Percentiles rank a stretch among this genome's conserved stretches.
Conservation (phyloP, 2,113 vertebrate species). For the Chaenocephalus aceratus region DNA sequence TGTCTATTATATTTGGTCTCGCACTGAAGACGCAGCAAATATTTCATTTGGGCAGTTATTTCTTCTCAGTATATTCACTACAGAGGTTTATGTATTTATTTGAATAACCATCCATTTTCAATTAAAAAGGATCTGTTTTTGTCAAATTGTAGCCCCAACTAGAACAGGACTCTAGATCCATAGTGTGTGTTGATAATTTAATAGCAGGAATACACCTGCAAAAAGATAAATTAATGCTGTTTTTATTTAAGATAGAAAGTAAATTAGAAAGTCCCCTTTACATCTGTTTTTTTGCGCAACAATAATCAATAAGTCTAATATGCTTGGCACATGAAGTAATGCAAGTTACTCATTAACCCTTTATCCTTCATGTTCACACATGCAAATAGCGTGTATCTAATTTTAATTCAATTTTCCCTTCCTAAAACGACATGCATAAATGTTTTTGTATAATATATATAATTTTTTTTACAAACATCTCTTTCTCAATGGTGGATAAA, state of each 20-base stretch:
- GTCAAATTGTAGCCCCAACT: background rate
- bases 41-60: background rate
- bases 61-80: background rate
- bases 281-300: too few species aligned
- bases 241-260: background rate
- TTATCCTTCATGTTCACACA: background rate
- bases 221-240: background rate
- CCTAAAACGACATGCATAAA: background rate
- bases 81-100: background rate
- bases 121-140: too few species aligned
- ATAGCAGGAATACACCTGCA: background rate
- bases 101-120: too few species aligned
- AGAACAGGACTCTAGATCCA: background rate
- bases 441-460: too few species aligned
- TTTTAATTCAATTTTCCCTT: background rate
- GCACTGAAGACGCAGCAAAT: background rate
- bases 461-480: too few species aligned
- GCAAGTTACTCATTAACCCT: background rate
- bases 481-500: too few species aligned
- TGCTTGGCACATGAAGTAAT: background rate
- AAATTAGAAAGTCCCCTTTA: too few species aligned
- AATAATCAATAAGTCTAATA: too few species aligned
- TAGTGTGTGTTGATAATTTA: background rate
- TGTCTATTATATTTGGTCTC: background rate
- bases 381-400: background rate